A percentile compares a stretch with the other conserved stretches of the same genome.
phyloP scores from a whole-genome alignment of 2,888 invertebrate species.

The Gari tellinella region DNA sequence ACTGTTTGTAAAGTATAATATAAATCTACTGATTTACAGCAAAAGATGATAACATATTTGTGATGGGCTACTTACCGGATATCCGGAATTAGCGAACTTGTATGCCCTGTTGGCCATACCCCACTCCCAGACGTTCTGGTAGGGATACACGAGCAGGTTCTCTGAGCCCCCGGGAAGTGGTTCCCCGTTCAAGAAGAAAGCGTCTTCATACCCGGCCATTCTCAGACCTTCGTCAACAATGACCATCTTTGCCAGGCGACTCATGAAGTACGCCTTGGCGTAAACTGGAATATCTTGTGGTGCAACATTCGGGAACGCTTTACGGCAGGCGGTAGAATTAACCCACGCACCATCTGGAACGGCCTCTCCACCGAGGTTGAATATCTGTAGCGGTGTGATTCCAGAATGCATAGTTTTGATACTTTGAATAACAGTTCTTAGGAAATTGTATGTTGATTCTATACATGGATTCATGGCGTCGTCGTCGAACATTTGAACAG shows the following conservation, averaged over 20 bases:
- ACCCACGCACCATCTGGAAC: slow-evolving; percentile 76
- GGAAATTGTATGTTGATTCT: slow-evolving; percentile 76
- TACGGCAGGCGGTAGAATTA: slow-evolving; percentile 71
- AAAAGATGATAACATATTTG: too few relatives aligned
- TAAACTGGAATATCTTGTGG: slow-evolving; percentile 40
- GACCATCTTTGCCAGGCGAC: slow-evolving; percentile 62
- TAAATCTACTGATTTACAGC: neutral
- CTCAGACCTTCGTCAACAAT: slow-evolving; percentile 50
- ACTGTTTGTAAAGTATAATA: neutral
- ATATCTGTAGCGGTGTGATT: slow-evolving; percentile 66
- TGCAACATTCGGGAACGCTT: slow-evolving; percentile 53
- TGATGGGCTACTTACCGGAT: slow-evolving; percentile 66
- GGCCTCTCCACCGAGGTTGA: slow-evolving; percentile 81
- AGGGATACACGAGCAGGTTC: slow-evolving; percentile 61
- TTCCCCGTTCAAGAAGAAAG: slow-evolving; percentile 52
- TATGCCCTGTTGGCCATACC: slow-evolving; percentile 72
- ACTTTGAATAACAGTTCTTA: slow-evolving; percentile 72
- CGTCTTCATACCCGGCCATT: slow-evolving; percentile 65
- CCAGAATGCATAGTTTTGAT: slow-evolving; percentile 65
- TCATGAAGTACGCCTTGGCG: slow-evolving; percentile 64
- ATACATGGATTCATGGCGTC: slow-evolving; percentile 81
- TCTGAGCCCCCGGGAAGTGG: slow-evolving; percentile 51
- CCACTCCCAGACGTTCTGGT: slow-evolving; percentile 78
- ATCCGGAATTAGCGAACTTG: slow-evolving; percentile 76
- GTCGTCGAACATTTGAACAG: slow-evolving; percentile 78